Evolutionary conservation across 2,888 invertebrate species (phyloP).

Genomic region (Zaprionus obscuricornis): DNA sequence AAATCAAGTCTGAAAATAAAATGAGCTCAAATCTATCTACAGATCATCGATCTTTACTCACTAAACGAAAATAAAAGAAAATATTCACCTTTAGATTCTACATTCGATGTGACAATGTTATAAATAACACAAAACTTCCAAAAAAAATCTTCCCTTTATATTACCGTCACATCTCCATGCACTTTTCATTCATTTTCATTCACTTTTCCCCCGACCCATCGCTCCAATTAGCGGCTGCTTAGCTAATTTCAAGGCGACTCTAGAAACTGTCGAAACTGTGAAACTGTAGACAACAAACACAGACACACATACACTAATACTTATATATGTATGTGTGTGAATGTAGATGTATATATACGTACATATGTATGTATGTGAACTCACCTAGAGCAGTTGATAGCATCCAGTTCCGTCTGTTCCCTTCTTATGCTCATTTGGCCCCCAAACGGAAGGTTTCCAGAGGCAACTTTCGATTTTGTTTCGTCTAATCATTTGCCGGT

Average conservation of each 20-base stretch:
- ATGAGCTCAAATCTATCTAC: too few species aligned
- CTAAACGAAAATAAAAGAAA: too few species aligned
- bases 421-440: constrained; percentile 32
- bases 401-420: constrained; percentile 20
- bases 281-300: constrained; percentile 22
- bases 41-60: too few species aligned
- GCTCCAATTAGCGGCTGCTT: constrained; percentile 66
- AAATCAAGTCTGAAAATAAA: too few species aligned
- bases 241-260: constrained; percentile 38
- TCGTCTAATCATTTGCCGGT: constrained; percentile 38
- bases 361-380: constrained; percentile 6
- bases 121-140: neutral
- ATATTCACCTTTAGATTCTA: neutral
- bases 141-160: too few species aligned
- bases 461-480: constrained; percentile 40
- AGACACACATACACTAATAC: neutral
- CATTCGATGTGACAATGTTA: constrained; percentile 5
- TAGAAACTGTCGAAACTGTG: constrained; percentile 22
- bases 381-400: constrained; percentile 36
- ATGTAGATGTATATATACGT: too few species aligned
- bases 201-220: constrained; percentile 47
- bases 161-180: too few species aligned
- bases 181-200: neutral
- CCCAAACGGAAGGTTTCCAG: neutral
- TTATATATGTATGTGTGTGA: neutral